These are phyloP conservation scores for Ochropleura plecta DNA, from an alignment of 2,888 invertebrate genomes.

Conservation along the genomic window DNA sequence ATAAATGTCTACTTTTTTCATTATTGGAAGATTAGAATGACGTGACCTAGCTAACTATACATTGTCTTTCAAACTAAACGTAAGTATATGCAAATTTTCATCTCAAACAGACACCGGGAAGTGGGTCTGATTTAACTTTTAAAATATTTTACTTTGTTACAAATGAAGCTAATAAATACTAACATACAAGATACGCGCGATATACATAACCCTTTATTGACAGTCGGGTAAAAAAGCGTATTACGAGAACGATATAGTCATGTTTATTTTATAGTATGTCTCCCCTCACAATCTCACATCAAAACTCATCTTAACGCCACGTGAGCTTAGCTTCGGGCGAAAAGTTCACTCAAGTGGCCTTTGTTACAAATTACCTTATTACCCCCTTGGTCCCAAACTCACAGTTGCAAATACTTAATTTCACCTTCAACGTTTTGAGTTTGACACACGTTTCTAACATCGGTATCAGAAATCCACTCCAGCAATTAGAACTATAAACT, in stretches of 20 bases:
- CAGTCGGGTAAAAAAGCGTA: neutral
- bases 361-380: constrained; percentile 2
- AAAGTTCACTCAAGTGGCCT: constrained; percentile 10
- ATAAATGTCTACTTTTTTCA: too few relatives aligned
- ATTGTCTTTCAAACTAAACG: too few relatives aligned
- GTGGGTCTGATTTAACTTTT: too few relatives aligned
- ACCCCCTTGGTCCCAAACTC: constrained; percentile 6
- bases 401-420: constrained; percentile 33
- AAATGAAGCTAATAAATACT: too few relatives aligned
- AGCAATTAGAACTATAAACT: constrained; percentile 21
- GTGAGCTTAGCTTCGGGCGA: constrained; percentile 6
- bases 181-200: too few relatives aligned
- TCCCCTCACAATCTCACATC: neutral
- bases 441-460: constrained; percentile 19
- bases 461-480: constrained; percentile 5
- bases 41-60: too few relatives aligned
- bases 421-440: neutral
- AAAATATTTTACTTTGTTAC: too few relatives aligned
- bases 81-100: too few relatives aligned
- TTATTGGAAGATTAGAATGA: too few relatives aligned
- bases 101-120: too few relatives aligned
- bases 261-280: neutral
- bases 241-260: neutral
- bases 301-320: constrained; percentile 1
- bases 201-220: too few relatives aligned